A percentile compares a stretch with the other conserved stretches of the same genome.
Conservation (phyloP, 2,888 invertebrate species). For the Dryocosmus kuriphilus region DNA sequence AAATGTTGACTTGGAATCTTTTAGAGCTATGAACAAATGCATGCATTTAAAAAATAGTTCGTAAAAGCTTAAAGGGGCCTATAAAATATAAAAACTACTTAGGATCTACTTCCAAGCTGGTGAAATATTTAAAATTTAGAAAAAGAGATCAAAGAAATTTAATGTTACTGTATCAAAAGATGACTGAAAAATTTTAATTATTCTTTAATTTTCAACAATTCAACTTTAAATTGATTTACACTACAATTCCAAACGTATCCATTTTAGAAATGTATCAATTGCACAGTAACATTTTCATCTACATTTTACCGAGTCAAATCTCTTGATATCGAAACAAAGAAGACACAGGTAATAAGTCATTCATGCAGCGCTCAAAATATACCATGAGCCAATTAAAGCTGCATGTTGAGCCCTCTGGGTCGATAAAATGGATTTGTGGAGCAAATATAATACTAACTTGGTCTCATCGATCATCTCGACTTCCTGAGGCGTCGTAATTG, state of each 20-base stretch:
- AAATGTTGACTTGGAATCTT: background rate
- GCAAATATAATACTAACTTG: constrained; percentile 87
- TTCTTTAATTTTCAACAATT: too few relatives aligned
- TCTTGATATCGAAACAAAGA: background rate
- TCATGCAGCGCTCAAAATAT: constrained; percentile 3
- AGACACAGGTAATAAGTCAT: background rate
- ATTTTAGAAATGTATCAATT: background rate
- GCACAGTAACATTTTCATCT: background rate
- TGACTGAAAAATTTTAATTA: too few relatives aligned
- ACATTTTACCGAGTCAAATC: background rate
- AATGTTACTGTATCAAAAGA: background rate
- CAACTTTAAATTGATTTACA: too few relatives aligned
- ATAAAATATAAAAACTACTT: too few relatives aligned
- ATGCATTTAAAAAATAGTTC: background rate
- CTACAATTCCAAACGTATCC: too few relatives aligned
- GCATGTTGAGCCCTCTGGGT: background rate
- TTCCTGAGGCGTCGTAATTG: constrained; percentile 95
- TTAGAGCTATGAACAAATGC: background rate
- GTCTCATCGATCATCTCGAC: constrained; percentile 98
- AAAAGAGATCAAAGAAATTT: background rate
- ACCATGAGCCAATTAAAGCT: background rate
- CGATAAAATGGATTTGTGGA: constrained; percentile 3
- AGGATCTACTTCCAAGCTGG: too few relatives aligned
- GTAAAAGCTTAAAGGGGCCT: background rate
- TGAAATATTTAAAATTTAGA: background rate